Evolutionary conservation across 2,888 invertebrate species (phyloP).

Genomic region (Cerastoderma edule): DNA sequence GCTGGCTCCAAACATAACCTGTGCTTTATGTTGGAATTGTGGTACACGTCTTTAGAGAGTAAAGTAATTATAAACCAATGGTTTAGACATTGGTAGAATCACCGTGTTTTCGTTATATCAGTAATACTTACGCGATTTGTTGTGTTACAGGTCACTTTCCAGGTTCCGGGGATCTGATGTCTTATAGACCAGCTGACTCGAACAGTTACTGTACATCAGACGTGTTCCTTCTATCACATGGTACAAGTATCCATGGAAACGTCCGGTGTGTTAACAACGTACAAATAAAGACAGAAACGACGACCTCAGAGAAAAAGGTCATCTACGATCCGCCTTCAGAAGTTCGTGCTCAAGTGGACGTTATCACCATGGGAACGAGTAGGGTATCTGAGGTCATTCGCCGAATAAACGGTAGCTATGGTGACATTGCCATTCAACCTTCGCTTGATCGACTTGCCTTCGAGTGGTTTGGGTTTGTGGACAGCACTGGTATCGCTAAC

Average conservation of each 20-base stretch:
- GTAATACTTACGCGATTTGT: not conserved
- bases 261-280: slow-evolving; percentile 41
- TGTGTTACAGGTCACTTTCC: slow-evolving; percentile 26
- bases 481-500: slow-evolving; percentile 9
- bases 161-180: slow-evolving; percentile 12
- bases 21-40: not conserved
- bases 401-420: not conserved
- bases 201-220: not conserved
- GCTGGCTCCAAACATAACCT: too few relatives aligned
- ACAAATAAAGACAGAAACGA: slow-evolving; percentile 16
- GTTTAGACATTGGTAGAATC: not conserved
- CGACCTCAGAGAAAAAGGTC: slow-evolving; percentile 11
- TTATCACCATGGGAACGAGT: not conserved
- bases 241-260: slow-evolving; percentile 17
- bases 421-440: not conserved
- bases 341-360: not conserved
- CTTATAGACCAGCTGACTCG: not conserved
- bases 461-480: slow-evolving; percentile 36
- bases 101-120: not conserved
- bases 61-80: not conserved
- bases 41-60: not conserved
- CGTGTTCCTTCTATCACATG: slow-evolving; percentile 13
- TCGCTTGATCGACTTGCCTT: slow-evolving; percentile 15
- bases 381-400: not conserved
- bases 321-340: slow-evolving; percentile 3